phyloP scores from a whole-genome alignment of 2,888 invertebrate species.

The Choristoneura rosaceana region DNA sequence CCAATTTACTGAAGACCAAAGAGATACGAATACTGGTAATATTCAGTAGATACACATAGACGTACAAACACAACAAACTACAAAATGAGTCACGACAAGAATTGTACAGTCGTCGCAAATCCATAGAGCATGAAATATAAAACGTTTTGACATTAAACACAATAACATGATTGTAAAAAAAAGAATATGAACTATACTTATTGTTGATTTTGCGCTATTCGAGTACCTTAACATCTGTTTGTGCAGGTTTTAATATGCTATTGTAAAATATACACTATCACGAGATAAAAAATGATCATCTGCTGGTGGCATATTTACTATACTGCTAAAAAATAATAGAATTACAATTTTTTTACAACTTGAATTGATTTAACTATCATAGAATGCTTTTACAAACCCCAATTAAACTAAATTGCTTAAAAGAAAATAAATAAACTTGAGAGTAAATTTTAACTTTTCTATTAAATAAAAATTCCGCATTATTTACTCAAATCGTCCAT shows the following conservation, averaged over 20 bases:
- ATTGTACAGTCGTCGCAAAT: constrained; percentile 82
- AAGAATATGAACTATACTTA: constrained; percentile 26
- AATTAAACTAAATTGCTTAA: neutral
- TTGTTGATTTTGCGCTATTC: constrained; percentile 35
- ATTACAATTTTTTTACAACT: neutral
- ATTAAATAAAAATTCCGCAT: no score
- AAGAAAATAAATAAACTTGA: neutral
- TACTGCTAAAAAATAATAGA: neutral
- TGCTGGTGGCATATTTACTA: constrained; percentile 8
- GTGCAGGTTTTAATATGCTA: constrained; percentile 23
- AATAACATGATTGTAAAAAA: constrained; percentile 36
- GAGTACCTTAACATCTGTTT: constrained; percentile 37
- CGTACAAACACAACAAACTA: constrained; percentile 84
- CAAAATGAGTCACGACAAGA: constrained; percentile 80
- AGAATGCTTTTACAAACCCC: neutral
- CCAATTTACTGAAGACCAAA: constrained; percentile 76
- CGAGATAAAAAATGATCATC: constrained; percentile 34
- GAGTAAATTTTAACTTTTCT: no score
- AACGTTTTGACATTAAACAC: constrained; percentile 37
- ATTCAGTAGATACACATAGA: constrained; percentile 82
- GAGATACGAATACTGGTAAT: constrained; percentile 72
- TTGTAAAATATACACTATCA: constrained; percentile 25
- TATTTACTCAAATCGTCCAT: neutral
- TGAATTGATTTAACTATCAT: neutral
- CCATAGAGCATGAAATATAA: constrained; percentile 68